Percentiles rank a stretch among this genome's conserved stretches.
Evolutionary conservation across 2,888 invertebrate genomes (phyloP).

Genomic region (Amitus sp.): DNA sequence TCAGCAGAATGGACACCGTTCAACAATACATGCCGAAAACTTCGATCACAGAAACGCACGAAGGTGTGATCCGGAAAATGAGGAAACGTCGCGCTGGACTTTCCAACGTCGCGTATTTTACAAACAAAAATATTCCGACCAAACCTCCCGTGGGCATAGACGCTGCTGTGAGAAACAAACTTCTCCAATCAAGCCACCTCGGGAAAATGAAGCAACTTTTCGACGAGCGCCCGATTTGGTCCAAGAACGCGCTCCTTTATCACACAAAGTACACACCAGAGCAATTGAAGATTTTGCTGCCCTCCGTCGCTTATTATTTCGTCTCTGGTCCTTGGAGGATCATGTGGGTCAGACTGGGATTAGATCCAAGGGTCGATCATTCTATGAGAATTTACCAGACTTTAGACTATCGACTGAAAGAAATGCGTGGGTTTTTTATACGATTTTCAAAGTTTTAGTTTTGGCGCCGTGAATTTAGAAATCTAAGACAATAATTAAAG

Average conservation of each 20-base stretch:
- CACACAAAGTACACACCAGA: slow-evolving; percentile 72
- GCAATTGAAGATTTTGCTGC: slow-evolving; percentile 81
- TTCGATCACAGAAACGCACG: slow-evolving; percentile 50
- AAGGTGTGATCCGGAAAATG: slow-evolving; percentile 68
- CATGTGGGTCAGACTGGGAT: slow-evolving; percentile 90
- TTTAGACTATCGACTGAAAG: slow-evolving; percentile 81
- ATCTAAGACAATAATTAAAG: too few species aligned
- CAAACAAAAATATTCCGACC: slow-evolving; percentile 72
- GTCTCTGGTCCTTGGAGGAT: slow-evolving; percentile 92
- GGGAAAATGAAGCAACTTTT: slow-evolving; percentile 70
- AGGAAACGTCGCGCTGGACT: slow-evolving; percentile 70
- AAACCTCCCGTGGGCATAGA: slow-evolving; percentile 72
- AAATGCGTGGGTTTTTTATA: slow-evolving; percentile 72
- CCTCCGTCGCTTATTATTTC: slow-evolving; percentile 87
- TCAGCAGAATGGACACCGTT: slow-evolving; percentile 78
- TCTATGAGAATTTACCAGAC: slow-evolving; percentile 86
- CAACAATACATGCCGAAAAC: slow-evolving; percentile 59
- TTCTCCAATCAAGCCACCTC: slow-evolving; percentile 58
- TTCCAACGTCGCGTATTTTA: slow-evolving; percentile 73
- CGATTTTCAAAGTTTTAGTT: too few species aligned
- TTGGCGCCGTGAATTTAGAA: too few species aligned
- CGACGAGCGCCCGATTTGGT: slow-evolving; percentile 90
- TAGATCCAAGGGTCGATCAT: slow-evolving; percentile 88
- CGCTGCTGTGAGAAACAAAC: slow-evolving; percentile 66
- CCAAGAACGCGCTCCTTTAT: slow-evolving; percentile 78